These are phyloP conservation scores for Lepidocyrtinus sp. DNA, from an alignment of 2,888 invertebrate genomes.

Conservation along the genomic window DNA sequence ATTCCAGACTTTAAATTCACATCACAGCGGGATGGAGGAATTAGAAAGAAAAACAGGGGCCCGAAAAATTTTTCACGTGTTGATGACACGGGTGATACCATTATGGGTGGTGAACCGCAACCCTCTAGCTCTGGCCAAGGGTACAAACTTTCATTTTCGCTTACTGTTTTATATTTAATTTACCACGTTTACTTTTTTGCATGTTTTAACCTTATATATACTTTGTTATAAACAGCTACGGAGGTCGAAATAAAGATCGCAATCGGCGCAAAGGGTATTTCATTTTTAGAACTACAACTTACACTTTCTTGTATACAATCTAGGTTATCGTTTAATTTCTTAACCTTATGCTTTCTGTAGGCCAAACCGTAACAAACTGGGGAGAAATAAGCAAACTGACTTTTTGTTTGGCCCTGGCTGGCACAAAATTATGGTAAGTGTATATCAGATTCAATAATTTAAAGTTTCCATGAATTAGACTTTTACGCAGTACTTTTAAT, in stretches of 20 bases:
- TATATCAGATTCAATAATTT: neutral
- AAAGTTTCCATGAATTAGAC: too few relatives aligned
- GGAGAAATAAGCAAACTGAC: conserved; percentile 39
- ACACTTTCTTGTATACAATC: too few relatives aligned
- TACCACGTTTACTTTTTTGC: neutral
- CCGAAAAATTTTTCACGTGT: conserved; percentile 42
- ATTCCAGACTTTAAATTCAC: conserved; percentile 50
- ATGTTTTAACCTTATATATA: too few relatives aligned
- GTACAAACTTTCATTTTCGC: conserved; percentile 18
- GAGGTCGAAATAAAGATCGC: conserved; percentile 30
- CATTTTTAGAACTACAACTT: too few relatives aligned
- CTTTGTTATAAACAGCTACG: neutral
- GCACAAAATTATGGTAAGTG: conserved; percentile 65
- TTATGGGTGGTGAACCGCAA: conserved; percentile 53
- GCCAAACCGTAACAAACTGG: conserved; percentile 6
- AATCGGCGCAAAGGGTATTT: too few relatives aligned
- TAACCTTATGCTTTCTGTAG: too few relatives aligned
- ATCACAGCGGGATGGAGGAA: conserved; percentile 45
- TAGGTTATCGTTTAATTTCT: too few relatives aligned
- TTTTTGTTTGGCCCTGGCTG: conserved; percentile 64
- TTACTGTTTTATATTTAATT: neutral
- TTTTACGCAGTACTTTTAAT: conserved; percentile 1
- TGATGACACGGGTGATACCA: conserved; percentile 62
- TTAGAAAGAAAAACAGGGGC: conserved; percentile 56
- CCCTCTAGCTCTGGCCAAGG: conserved; percentile 34